Conservation (phyloP, 2,888 invertebrate genomes). For the Drosophila seclusa region DNA sequence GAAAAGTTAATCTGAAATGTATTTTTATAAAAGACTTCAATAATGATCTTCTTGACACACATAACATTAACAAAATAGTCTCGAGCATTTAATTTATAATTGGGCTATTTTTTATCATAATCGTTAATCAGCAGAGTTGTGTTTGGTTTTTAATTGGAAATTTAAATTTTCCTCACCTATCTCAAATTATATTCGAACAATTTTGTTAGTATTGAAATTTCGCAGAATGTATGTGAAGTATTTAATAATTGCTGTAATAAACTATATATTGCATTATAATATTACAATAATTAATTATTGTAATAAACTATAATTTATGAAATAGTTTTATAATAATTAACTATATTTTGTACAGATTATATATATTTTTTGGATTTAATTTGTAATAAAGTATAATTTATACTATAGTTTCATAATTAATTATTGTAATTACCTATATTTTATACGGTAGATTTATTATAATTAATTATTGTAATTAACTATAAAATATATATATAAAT, state of each 20-base stretch:
- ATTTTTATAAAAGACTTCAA: not conserved
- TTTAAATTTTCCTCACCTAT: not conserved
- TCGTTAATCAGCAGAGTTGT: not conserved
- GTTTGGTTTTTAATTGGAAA: not conserved
- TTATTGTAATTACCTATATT: too few species aligned
- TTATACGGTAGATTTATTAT: not conserved
- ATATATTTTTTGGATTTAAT: not conserved
- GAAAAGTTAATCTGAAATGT: not conserved
- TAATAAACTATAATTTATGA: not conserved
- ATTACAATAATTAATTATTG: not conserved
- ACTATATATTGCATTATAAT: too few species aligned
- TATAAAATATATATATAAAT: too few species aligned
- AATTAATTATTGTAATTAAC: not conserved
- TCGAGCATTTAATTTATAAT: not conserved
- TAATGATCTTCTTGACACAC: not conserved
- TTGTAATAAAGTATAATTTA: not conserved
- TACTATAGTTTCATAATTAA: not conserved
- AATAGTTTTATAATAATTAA: not conserved
- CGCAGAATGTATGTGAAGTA: too few species aligned
- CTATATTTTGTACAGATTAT: not conserved
- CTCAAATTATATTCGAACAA: not conserved
- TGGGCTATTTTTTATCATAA: not conserved
- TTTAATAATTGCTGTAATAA: too few species aligned
- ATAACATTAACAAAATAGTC: not conserved
- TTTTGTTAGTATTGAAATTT: not conserved